phyloP scores from a whole-genome alignment of 1,140 invertebrate genomes.

The Callitettix versicolor region DNA sequence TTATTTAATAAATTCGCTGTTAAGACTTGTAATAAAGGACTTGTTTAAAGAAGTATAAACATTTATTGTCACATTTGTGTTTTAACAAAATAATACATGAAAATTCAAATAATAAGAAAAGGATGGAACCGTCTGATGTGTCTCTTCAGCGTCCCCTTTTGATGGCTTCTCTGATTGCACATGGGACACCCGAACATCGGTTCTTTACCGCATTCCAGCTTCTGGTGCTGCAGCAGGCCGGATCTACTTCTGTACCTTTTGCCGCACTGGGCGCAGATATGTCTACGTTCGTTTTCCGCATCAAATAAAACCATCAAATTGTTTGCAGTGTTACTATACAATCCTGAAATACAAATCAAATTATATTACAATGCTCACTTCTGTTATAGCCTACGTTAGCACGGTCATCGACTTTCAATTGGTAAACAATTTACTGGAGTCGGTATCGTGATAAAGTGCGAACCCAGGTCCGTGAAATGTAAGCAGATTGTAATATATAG shows the following conservation, averaged over 20 bases:
- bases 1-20: no score
- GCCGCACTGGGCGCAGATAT: slow-evolving; percentile 11
- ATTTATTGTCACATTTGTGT: no score
- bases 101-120: not conserved
- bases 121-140: slow-evolving; percentile 34
- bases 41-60: no score
- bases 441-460: no score
- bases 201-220: slow-evolving; percentile 38
- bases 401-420: no score
- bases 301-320: not conserved
- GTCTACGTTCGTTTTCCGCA: not conserved
- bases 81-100: no score
- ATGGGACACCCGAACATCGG: slow-evolving; percentile 45
- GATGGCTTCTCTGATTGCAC: slow-evolving; percentile 43
- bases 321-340: not conserved
- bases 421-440: no score
- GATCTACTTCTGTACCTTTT: slow-evolving; percentile 18
- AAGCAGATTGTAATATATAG: no score
- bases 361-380: not conserved
- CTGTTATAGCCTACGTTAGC: no score
- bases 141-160: slow-evolving; percentile 41
- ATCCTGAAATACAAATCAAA: not conserved
- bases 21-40: no score
- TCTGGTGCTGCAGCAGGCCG: slow-evolving; percentile 17
- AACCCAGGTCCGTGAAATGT: no score